phyloP scores from a whole-genome alignment of 2,888 invertebrate genomes.

The Dorcus hopei region DNA sequence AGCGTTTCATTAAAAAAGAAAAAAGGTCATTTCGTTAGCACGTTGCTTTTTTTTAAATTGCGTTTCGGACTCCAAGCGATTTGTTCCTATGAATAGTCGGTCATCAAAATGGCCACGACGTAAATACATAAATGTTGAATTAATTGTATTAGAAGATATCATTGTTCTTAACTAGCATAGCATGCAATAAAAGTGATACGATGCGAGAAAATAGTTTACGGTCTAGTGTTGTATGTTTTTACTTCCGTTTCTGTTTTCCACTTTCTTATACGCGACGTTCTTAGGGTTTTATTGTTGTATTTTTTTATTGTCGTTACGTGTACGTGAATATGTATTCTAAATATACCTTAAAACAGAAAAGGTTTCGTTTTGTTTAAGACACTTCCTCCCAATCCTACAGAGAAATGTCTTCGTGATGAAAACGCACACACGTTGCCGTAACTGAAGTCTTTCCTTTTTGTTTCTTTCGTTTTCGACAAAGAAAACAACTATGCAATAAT shows the following conservation, averaged over 20 bases:
- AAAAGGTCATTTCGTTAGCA: background rate
- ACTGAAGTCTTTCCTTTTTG: too few species aligned
- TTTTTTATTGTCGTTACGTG: slow-evolving; percentile 26
- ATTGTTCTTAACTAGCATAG: background rate
- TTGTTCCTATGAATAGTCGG: background rate
- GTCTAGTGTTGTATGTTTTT: slow-evolving; percentile 16
- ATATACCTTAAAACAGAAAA: slow-evolving; percentile 21
- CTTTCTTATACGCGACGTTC: slow-evolving; percentile 19
- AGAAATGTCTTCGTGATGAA: too few species aligned
- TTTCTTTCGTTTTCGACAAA: too few species aligned
- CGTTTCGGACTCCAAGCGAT: background rate
- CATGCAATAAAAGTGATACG: background rate
- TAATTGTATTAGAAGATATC: background rate
- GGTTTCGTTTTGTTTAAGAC: background rate
- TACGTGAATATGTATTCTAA: slow-evolving; percentile 31
- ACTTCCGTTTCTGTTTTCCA: slow-evolving; percentile 20
- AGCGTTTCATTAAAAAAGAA: too few species aligned
- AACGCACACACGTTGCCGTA: too few species aligned
- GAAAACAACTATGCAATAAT: too few species aligned
- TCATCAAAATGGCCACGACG: background rate
- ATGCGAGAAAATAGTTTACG: background rate
- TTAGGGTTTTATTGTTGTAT: slow-evolving; percentile 27
- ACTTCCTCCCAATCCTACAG: too few species aligned
- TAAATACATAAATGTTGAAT: background rate
- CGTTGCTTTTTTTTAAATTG: background rate